Evolutionary conservation across 2,888 invertebrate genomes (phyloP), one percentile per base, ranked within the genome.

Genomic region (Synergus laeviventris): DNA sequence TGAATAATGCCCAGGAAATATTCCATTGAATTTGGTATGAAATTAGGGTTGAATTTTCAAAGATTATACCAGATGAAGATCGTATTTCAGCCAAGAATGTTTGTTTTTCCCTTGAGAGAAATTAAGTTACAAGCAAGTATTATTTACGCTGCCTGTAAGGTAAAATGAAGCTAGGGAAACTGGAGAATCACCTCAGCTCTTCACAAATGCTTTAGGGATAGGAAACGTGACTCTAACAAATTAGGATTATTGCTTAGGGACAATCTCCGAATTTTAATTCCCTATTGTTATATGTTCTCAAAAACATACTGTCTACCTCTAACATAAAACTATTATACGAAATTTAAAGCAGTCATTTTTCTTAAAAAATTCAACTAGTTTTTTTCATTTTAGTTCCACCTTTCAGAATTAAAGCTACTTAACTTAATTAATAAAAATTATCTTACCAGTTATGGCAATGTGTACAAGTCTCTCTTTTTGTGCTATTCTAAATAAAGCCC

Each of bases 381-480:
- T 31, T 31, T 31, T 31, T 31, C 5, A 31, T 31, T 31, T 31
- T 31, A 31, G 31, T 31, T 31, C 31, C 4, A 31, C 5, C 31
- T 31, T 31, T 31, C 0, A 31, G 1, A 31, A 31, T 31, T 31
- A 5, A 31, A 31, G 31, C 7, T 31, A 31, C n/a, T 49, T 8
- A n/a, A 49, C 9, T 49, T 8, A n/a, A 1, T 49, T 8, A n/a
- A 1, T 16, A 42, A 62, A 49, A 56, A 56, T 39, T 70, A 18
- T 12, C 62, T 12, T 89, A 93, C 93, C 93, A 74, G 96, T 96
- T 79, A 96, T 92, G 0, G 96, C 95, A 81, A 97, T 93, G 61
- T 95, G 92, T 0, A 96, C 91, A 9, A 96, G 91, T 77, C 94
- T 93, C 84, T 95, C 94, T 78, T 93, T 93, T 85, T 93, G 92